These are phyloP conservation scores for Notodonta ziczac DNA, from an alignment of 2,888 invertebrate species.

Conservation along the genomic window DNA sequence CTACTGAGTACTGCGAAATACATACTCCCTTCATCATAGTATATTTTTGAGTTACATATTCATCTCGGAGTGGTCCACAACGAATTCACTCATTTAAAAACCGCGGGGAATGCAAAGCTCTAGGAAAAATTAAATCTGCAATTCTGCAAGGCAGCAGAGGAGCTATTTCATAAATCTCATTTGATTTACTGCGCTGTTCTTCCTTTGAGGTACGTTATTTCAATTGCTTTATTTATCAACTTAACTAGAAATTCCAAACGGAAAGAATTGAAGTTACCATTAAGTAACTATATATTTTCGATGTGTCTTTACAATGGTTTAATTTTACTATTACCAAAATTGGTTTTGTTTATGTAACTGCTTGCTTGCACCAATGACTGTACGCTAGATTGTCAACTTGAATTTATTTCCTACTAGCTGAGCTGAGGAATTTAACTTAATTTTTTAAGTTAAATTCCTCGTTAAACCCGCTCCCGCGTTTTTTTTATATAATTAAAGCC, in stretches of 20 bases:
- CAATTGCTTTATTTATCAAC: conserved; percentile 3
- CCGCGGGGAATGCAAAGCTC: conserved; percentile 40
- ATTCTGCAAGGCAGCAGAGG: conserved; percentile 45
- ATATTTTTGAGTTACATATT: neutral
- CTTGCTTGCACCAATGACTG: too few species aligned
- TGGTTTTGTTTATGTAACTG: neutral
- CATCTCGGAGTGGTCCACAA: conserved; percentile 24
- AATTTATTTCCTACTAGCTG: too few species aligned
- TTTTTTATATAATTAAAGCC: too few species aligned
- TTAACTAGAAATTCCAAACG: too few species aligned
- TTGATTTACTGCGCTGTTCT: conserved; percentile 43
- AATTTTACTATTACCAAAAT: neutral
- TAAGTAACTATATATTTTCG: too few species aligned
- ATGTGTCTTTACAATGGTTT: neutral
- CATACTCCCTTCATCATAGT: neutral
- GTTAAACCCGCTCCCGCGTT: too few species aligned
- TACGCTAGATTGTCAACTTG: too few species aligned
- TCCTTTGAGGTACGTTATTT: conserved; percentile 21
- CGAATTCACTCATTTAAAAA: conserved; percentile 45
- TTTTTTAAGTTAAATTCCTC: too few species aligned
- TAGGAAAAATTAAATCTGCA: conserved; percentile 54
- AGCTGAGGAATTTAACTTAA: too few species aligned
- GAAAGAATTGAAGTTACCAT: too few species aligned
- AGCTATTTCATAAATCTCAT: conserved; percentile 52
- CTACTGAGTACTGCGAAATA: neutral